These are phyloP conservation scores for Helicolenus hilgendorfi DNA, from an alignment of 2,797 vertebrate genomes.

Conservation along the genomic window DNA sequence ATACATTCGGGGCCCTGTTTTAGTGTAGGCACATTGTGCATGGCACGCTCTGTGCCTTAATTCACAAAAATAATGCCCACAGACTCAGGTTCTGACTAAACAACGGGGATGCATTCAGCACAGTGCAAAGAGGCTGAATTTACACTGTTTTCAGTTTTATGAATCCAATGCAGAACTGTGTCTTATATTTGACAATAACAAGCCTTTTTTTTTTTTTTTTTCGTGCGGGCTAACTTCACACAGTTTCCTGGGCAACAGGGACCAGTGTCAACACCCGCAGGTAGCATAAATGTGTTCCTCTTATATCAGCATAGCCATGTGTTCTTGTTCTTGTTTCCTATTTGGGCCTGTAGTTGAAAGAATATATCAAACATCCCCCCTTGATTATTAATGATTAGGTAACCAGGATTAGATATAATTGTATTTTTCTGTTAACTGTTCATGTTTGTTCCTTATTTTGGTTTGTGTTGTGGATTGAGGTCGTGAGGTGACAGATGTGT, in stretches of 20 bases:
- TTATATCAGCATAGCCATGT: conserved; percentile 42
- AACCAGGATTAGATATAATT: not conserved
- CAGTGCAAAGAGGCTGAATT: conserved; percentile 26
- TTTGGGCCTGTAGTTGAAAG: not conserved
- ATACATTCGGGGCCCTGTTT: conserved; percentile 39
- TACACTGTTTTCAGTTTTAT: conserved; percentile 36
- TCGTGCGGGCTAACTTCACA: conserved; percentile 26
- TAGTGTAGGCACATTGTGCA: conserved; percentile 20
- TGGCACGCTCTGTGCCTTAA: conserved; percentile 44
- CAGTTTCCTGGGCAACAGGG: conserved; percentile 43
- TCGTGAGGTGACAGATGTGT: conserved; percentile 78
- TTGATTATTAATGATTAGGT: conserved; percentile 20
- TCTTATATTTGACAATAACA: conserved; percentile 46
- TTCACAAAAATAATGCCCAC: conserved; percentile 20
- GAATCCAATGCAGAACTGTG: conserved; percentile 33
- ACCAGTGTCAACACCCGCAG: conserved; percentile 32
- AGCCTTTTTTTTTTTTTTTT: not conserved
- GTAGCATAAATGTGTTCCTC: conserved; percentile 83
- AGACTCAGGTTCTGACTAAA: conserved; percentile 71
- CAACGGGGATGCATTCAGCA: not conserved
- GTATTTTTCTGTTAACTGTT: conserved; percentile 26
- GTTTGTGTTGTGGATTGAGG: conserved; percentile 76
- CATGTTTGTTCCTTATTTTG: conserved; percentile 58
- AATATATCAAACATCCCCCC: not conserved
- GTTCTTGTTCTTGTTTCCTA: conserved; percentile 40